These are phyloP conservation scores for Escarpia spicata DNA, from an alignment of 2,888 invertebrate genomes.

Conservation along the genomic window DNA sequence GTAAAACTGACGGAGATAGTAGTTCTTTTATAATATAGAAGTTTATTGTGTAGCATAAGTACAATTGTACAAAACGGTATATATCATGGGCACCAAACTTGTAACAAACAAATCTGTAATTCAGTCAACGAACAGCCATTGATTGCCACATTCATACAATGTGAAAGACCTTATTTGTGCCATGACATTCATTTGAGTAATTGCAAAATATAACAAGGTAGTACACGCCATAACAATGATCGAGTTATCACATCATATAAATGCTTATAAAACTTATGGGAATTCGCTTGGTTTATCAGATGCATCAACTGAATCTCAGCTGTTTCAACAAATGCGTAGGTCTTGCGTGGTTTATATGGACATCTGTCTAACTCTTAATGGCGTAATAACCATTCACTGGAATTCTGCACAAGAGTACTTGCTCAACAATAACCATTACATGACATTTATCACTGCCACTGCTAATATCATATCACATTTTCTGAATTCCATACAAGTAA, in stretches of 20 bases:
- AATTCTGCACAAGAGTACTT: neutral
- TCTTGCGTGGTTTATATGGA: neutral
- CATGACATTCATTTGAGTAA: neutral
- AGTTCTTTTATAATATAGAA: neutral
- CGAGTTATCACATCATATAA: neutral
- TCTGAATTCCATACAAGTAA: neutral
- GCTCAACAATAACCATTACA: neutral
- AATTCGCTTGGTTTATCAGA: neutral
- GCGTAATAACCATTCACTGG: neutral
- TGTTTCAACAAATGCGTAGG: neutral
- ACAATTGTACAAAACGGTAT: neutral
- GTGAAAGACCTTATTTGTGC: neutral
- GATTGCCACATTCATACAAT: neutral
- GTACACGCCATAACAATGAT: neutral
- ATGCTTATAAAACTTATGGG: neutral
- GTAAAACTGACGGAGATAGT: neutral
- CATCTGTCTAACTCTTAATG: neutral
- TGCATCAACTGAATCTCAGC: neutral
- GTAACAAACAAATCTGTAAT: neutral
- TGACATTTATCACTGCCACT: neutral
- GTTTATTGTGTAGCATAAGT: neutral
- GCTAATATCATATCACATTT: neutral
- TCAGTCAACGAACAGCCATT: neutral
- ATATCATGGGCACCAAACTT: neutral
- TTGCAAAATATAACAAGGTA: neutral